Evolutionary conservation across 2,797 vertebrate genomes (phyloP).

Genomic region (Melanotaenia trifasciata): DNA sequence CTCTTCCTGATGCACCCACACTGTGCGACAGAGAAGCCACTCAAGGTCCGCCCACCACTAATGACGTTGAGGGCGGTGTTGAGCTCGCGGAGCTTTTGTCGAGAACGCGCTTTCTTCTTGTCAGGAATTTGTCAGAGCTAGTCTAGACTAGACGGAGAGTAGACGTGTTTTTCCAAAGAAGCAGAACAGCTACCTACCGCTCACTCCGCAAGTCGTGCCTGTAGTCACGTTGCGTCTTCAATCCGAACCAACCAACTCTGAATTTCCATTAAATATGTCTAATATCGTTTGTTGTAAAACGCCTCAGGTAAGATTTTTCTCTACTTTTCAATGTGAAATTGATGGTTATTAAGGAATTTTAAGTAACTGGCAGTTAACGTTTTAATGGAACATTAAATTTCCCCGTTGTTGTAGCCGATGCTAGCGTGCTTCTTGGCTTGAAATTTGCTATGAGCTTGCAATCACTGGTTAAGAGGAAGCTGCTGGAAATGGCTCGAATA

Average conservation of each 20-base stretch:
- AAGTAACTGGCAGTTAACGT: neutral
- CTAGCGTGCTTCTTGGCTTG: fast-evolving
- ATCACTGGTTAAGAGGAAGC: neutral
- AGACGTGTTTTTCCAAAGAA: constrained; percentile 23
- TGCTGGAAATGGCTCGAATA: constrained; percentile 8
- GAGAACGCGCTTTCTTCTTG: constrained; percentile 54
- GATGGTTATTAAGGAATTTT: constrained; percentile 9
- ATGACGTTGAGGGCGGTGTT: constrained; percentile 41
- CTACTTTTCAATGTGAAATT: neutral
- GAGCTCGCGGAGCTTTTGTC: constrained; percentile 37
- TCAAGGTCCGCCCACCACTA: constrained; percentile 9
- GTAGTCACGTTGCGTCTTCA: constrained; percentile 60
- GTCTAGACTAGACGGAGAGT: constrained; percentile 3
- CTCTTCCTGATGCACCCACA: neutral
- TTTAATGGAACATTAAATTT: neutral
- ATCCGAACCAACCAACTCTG: constrained; percentile 71
- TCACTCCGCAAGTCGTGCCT: constrained; percentile 38
- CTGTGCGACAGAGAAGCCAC: neutral
- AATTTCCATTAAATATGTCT: constrained; percentile 87
- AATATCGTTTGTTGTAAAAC: constrained; percentile 80
- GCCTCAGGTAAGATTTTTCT: constrained; percentile 80
- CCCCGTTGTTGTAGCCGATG: fast-evolving
- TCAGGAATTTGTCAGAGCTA: constrained; percentile 26
- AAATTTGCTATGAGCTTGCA: fast-evolving
- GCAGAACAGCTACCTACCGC: neutral